Conservation (phyloP, 2,797 vertebrate genomes). For the Eospalax fontanierii region DNA sequence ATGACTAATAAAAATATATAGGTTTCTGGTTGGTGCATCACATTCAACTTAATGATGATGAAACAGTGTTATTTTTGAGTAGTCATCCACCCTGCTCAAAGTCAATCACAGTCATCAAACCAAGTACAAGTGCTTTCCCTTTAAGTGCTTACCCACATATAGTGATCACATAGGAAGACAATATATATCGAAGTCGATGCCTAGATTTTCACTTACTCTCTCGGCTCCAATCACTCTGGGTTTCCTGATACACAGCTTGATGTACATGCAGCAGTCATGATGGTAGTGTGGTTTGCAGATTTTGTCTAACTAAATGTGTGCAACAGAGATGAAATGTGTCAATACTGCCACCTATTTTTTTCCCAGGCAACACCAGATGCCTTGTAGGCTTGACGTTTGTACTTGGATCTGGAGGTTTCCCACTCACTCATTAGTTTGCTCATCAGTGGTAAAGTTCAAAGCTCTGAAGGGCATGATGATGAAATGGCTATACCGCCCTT, state of each 20-base stretch:
- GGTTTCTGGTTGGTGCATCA: neutral
- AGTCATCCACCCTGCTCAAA: neutral
- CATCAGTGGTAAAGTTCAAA: neutral
- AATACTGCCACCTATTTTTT: constrained; percentile 68
- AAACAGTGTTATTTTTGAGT: neutral
- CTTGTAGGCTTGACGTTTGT: constrained; percentile 63
- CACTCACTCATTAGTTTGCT: constrained; percentile 29
- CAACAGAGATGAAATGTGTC: constrained; percentile 65
- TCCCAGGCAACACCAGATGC: constrained; percentile 68
- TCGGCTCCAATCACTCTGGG: constrained; percentile 20
- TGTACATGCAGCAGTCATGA: neutral
- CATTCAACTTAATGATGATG: neutral
- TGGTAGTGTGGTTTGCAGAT: neutral
- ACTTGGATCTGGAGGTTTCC: constrained; percentile 24
- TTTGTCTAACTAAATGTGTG: constrained; percentile 39
- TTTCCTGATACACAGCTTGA: constrained; percentile 63
- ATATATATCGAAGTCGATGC: constrained; percentile 19
- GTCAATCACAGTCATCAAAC: neutral
- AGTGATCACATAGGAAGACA: constrained; percentile 27
- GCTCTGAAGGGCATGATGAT: neutral
- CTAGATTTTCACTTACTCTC: constrained; percentile 46
- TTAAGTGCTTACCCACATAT: neutral
- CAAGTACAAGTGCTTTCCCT: neutral
- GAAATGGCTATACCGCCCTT: neutral
- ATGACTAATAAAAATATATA: neutral